Conservation (phyloP, 2,888 invertebrate genomes). For the Catonia carolina region DNA sequence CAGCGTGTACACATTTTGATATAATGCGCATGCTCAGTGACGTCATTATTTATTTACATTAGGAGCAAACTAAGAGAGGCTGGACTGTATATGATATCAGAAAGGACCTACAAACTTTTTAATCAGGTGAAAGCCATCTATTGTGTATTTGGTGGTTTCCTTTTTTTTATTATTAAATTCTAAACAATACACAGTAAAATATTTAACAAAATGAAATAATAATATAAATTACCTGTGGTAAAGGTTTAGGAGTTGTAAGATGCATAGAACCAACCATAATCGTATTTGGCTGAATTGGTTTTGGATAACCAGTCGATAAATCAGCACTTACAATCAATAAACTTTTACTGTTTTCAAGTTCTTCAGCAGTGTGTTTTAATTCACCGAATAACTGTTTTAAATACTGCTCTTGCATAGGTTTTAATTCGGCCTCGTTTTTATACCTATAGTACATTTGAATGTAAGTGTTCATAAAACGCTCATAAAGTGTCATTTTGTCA, state of each 20-base stretch:
- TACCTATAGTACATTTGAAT: neutral
- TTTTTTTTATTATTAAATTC: too few species aligned
- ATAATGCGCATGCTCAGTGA: too few species aligned
- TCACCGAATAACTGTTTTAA: constrained; percentile 21
- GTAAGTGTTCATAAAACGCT: constrained; percentile 15
- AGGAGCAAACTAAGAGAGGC: too few species aligned
- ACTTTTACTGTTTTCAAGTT: constrained; percentile 32
- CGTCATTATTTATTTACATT: too few species aligned
- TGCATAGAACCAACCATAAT: constrained; percentile 42
- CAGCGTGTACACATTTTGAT: too few species aligned
- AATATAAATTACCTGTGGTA: constrained; percentile 33
- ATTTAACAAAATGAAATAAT: too few species aligned
- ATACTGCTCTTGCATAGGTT: constrained; percentile 8
- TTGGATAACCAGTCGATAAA: constrained; percentile 37
- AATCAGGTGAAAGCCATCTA: too few species aligned
- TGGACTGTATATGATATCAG: too few species aligned
- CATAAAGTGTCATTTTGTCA: constrained; percentile 15
- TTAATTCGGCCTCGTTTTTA: neutral
- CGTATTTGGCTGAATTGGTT: constrained; percentile 40
- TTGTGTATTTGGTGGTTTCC: too few species aligned
- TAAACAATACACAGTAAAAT: too few species aligned
- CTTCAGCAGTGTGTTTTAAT: constrained; percentile 2
- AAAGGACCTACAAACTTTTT: too few species aligned
- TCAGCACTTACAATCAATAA: constrained; percentile 38
- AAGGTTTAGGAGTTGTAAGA: constrained; percentile 33